Base-by-base conservation (phyloP, 2,888 invertebrate genomes). In the Pilophorus perplexus region DNA sequence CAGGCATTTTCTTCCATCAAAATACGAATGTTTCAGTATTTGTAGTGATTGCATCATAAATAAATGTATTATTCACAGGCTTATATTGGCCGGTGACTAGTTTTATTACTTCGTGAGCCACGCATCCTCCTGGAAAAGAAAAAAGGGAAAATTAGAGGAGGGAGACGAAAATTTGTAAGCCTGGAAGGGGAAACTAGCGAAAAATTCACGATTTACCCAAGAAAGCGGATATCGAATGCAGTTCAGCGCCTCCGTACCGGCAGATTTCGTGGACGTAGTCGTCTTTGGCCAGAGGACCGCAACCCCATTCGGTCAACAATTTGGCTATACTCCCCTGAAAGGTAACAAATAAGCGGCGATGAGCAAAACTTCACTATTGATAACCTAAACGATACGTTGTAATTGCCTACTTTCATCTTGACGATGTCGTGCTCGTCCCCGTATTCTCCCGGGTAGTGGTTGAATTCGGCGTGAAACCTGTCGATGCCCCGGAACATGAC, bases 81-180 rank as follows among this genome's bases (percentile, higher is more conserved):
- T 93, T 90, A 78, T 95, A 99, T 80, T 99, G 99, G 74, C 87
- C 86, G 2, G 98, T 98, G 64, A 97, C 84, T 66, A 99, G 81
- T 80, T 99, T 99, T 71, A 97, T 93, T 3, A 88, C 87, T 81
- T 98, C 98, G 75, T 99, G 98, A 5, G 97, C 96, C 23, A 90
- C 90, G 76, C 93, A 89, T 2, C 97, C 98, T 70, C 90, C 92
- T 78, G 76, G 68, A 74, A 78, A 55, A 12, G 6, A 23, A 52
- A 48, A 33, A 8, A 33, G 6, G 33, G 6, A 33, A 33, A n/a
- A n/a, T n/a, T n/a, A n/a, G n/a, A n/a, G n/a, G n/a, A n/a, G n/a
- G n/a, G n/a, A n/a, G n/a, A n/a, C n/a, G n/a, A n/a, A n/a, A n/a
- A n/a, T n/a, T n/a, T n/a, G n/a, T n/a, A n/a, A n/a, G n/a, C n/a